A percentile compares a stretch with the other conserved stretches of the same genome.
Evolutionary conservation across 2,888 invertebrate species (phyloP).

Genomic region (Protonemura montana): DNA sequence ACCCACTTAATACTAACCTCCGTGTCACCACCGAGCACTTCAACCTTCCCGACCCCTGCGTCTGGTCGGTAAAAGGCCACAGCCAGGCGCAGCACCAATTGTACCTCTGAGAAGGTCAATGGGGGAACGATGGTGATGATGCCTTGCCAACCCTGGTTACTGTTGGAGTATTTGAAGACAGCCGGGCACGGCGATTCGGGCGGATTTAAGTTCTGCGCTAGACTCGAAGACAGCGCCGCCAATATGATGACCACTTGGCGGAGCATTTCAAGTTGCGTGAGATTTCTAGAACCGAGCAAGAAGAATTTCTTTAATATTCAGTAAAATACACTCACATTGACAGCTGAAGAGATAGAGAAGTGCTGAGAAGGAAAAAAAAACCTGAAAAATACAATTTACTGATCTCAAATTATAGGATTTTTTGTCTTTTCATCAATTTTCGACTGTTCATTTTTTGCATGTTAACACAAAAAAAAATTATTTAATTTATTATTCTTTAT

Average conservation of each 20-base stretch:
- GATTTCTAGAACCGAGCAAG: no score
- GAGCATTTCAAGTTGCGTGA: no score
- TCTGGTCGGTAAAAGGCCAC: slow-evolving; percentile 25
- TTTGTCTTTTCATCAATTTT: no score
- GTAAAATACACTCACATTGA: slow-evolving; percentile 63
- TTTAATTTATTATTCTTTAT: no score
- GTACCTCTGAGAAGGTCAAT: slow-evolving; percentile 24
- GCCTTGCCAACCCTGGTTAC: background rate
- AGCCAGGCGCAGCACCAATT: background rate
- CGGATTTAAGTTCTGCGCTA: background rate
- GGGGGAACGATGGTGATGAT: slow-evolving; percentile 32
- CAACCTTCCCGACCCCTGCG: slow-evolving; percentile 17
- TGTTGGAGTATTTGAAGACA: slow-evolving; percentile 18
- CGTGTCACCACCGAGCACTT: slow-evolving; percentile 8
- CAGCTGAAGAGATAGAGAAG: no score
- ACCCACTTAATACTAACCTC: slow-evolving; percentile 12
- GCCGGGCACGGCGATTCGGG: slow-evolving; percentile 24
- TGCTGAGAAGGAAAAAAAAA: no score
- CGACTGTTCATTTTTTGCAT: no score
- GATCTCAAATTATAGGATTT: no score
- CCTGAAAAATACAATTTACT: no score
- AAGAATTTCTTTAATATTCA: slow-evolving; percentile 53
- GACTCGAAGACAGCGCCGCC: background rate
- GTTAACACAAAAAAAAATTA: no score
- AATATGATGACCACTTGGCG: background rate